phyloP scores from a whole-genome alignment of 1,140 invertebrate species.

The Gryllus bimaculatus region DNA sequence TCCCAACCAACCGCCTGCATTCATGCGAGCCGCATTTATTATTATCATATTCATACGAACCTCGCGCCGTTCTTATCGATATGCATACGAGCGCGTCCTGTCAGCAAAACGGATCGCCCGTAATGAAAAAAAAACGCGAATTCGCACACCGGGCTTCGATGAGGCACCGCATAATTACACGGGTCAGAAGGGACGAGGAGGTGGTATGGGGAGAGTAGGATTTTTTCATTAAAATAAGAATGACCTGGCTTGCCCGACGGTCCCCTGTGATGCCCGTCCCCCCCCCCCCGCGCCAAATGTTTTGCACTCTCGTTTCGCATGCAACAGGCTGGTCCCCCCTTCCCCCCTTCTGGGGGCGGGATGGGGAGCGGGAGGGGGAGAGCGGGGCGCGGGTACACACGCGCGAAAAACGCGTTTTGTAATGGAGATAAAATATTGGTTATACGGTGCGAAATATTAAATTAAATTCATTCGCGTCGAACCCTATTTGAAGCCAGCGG shows the following conservation, averaged over 20 bases:
- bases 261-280: too few species aligned
- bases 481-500: too few species aligned
- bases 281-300: neutral
- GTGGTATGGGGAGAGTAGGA: too few species aligned
- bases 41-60: neutral
- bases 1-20: too few species aligned
- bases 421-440: neutral
- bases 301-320: neutral
- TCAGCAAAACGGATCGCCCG: neutral
- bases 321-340: neutral
- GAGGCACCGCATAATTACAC: neutral
- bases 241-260: neutral
- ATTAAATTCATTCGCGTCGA: neutral
- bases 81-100: neutral
- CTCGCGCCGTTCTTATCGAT: neutral
- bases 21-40: neutral
- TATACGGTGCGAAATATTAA: neutral
- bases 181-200: neutral
- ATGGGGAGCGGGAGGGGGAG: too few species aligned
- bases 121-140: neutral
- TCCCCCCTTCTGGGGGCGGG: too few species aligned
- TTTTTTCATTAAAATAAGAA: neutral
- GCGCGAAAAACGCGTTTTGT: neutral
- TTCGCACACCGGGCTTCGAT: neutral
- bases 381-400: neutral